These are phyloP conservation scores for Aeoliscus strigatus DNA, from an alignment of 2,797 vertebrate species.

Conservation along the genomic window DNA sequence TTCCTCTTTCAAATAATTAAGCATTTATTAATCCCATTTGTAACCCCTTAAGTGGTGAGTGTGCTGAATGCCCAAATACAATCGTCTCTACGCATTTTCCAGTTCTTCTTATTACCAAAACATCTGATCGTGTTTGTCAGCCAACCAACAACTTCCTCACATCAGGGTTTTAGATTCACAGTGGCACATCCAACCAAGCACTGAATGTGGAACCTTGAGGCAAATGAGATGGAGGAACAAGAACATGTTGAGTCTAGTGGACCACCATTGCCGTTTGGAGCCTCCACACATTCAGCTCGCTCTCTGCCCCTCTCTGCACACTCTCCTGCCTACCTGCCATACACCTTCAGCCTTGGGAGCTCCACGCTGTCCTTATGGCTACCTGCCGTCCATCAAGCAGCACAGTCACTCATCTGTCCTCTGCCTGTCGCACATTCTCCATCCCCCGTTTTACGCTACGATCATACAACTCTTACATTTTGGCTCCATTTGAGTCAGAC, in stretches of 20 bases:
- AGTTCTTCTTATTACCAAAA: conserved; percentile 1
- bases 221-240: conserved; percentile 38
- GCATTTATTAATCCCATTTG: conserved; percentile 79
- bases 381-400: too few species aligned
- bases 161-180: conserved; percentile 39
- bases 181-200: conserved; percentile 17
- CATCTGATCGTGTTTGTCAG: conserved; percentile 13
- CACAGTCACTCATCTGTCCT: too few species aligned
- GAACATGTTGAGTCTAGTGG: conserved; percentile 15
- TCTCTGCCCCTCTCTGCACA: too few species aligned
- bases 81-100: conserved; percentile 37
- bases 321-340: too few species aligned
- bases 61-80: conserved; percentile 70
- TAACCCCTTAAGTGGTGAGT: conserved; percentile 76
- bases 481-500: too few species aligned
- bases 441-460: too few species aligned
- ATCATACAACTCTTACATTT: too few species aligned
- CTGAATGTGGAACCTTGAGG: conserved; percentile 42
- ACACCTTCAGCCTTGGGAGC: too few species aligned
- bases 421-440: too few species aligned
- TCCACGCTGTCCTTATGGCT: too few species aligned
- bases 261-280: too few species aligned
- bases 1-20: conserved; percentile 79
- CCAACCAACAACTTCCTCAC: conserved; percentile 25
- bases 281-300: too few species aligned